Evolutionary conservation across 2,113 vertebrate species (phyloP), one percentile per base, ranked within the genome.

Genomic region (Tachuris rubrigastra): DNA sequence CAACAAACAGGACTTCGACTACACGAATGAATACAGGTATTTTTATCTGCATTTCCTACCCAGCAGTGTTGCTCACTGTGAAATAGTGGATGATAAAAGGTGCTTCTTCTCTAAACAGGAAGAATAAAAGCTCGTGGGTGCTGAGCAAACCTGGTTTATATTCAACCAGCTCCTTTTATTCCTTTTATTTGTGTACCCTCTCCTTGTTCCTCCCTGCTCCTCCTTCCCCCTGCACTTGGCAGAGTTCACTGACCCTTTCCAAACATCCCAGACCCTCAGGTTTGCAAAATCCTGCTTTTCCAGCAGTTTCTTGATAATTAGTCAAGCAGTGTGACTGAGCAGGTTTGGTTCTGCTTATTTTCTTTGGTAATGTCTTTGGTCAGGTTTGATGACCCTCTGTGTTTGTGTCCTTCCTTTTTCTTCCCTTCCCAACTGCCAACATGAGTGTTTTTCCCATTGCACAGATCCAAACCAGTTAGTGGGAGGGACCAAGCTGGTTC

Each of bases 1-100:
- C 95, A 99, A 99, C 97, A 99, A 99, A 89, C 99, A 99, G 91
- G 99, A 99, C 94, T 99, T 99, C 83, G 98, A 98, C 90, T 99
- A 99, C 86, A 99, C 98, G 18, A 99, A 99, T 21, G 99, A 99
- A 53, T 99, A 99, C 98, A 99, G 99, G 99, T 99, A 98, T 85
- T 90, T 94, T 93, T 33, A 23, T 27, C 10, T 77, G 33, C n/a
- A 13, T 44, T 76, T 81, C 30, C 23, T 20, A 3, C 31, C n/a
- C 42, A 62, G 14, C 27, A 11, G 6, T 33, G 2, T 2, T 14
- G 41, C 58, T 90, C 33, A 14, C 15, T 67, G 12, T 44, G 50
- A 71, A 41, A 20, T n/a, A n/a, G 6, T 50, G 83, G 25, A 11
- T 75, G 27, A 12, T 24, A 55, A 83, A 88, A 52, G 8, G 60